A percentile compares a stretch with the other conserved stretches of the same genome.
Evolutionary conservation across 2,888 invertebrate species (phyloP).

Genomic region (Drosophila kanekoi): DNA sequence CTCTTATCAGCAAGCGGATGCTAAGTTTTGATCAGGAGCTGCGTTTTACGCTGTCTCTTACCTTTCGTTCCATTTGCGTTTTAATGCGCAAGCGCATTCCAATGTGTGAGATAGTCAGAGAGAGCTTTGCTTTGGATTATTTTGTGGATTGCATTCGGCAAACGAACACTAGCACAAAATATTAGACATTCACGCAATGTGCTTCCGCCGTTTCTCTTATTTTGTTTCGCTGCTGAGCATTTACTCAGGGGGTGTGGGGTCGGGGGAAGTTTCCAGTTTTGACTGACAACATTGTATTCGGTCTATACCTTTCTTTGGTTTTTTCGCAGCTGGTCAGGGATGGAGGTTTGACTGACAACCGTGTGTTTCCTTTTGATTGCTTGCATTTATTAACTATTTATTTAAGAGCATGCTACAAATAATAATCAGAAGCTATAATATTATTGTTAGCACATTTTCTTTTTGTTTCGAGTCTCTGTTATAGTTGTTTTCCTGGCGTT

Average conservation of each 20-base stretch:
- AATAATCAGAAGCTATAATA: constrained; percentile 25
- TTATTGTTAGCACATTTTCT: constrained; percentile 3
- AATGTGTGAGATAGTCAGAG: constrained; percentile 21
- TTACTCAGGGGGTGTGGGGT: neutral
- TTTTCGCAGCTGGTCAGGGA: too few species aligned
- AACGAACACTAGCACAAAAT: constrained; percentile 59
- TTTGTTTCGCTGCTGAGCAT: constrained; percentile 1
- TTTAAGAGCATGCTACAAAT: constrained; percentile 56
- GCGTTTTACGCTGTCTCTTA: neutral
- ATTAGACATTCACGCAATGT: constrained; percentile 36
- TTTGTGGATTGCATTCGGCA: constrained; percentile 53
- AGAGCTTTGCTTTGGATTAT: constrained; percentile 24
- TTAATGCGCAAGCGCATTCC: constrained; percentile 61
- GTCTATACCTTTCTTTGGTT: too few species aligned
- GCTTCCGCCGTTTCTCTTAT: constrained; percentile 14
- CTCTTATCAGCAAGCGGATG: constrained; percentile 42
- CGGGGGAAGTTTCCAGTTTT: too few species aligned
- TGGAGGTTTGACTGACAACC: constrained; percentile 8
- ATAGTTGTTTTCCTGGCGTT: constrained; percentile 43
- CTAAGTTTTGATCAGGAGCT: constrained; percentile 35
- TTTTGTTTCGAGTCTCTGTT: constrained; percentile 21
- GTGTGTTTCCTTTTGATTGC: constrained; percentile 20
- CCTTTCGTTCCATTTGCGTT: constrained; percentile 18
- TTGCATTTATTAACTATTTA: constrained; percentile 63
- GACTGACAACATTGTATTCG: too few species aligned